Evolutionary conservation across 2,797 vertebrate genomes (phyloP), one percentile per base, ranked within the genome.

Genomic region (Enteromius radiatus): DNA sequence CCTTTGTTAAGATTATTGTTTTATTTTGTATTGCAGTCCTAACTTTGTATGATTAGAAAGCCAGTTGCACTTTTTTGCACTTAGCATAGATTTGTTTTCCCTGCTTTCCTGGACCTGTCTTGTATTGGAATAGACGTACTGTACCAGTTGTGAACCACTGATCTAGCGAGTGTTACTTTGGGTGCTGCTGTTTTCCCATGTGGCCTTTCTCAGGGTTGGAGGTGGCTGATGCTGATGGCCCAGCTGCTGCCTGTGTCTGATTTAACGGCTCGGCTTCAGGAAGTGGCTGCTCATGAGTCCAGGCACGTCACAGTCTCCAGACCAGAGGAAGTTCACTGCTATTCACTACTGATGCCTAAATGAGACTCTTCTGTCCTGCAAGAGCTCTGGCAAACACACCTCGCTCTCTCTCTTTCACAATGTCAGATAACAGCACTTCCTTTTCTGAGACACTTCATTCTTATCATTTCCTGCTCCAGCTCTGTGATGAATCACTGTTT

Each of bases 281-380:
- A 93, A 92, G 90, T 82, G 88, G 87, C 92, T 93, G 54, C 89
- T 95, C 91, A 88, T 90, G 88, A 95, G 91, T 93, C 93, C 78
- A 81, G 88, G 92, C 94, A 95, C 93, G 93, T 95, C 90, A 87
- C 87, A 89, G 87, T 91, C 88, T 91, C 88, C 89, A 92, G 90
- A 91, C 91, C 90, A 92, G 92, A 94, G 93, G 94, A 95, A 94
- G 93, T 90, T 90, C 89, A 88, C 89, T 91, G 91, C 92, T 92
- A 94, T 94, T 95, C 93, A 94, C 90, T 84, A 86, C 89, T 91
- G 89, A 91, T 84, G 61, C 91, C 91, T 94, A 92, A 95, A 94
- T 94, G 93, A 94, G 91, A 90, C 91, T 90, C 91, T 92, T 94
- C 92, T 95, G 90, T 93, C 92, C 89, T 91, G 91, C 90, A 82